phyloP scores from a whole-genome alignment of 2,113 vertebrate species.

The Callithrix jacchus region DNA sequence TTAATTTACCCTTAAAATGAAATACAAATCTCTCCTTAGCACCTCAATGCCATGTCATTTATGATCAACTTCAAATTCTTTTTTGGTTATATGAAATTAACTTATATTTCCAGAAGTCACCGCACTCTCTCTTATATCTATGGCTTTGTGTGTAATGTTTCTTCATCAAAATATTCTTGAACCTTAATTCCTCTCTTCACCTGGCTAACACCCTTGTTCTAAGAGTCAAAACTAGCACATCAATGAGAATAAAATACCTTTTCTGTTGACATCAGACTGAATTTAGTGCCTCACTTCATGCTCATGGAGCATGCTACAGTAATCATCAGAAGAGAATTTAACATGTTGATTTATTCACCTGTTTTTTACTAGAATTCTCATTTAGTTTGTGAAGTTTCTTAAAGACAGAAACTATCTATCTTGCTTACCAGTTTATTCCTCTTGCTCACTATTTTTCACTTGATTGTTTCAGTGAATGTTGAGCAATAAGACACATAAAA shows the following conservation, averaged over 20 bases:
- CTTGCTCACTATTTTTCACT: not conserved
- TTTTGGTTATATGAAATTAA: not conserved
- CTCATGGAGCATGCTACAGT: not conserved
- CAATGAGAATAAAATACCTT: not conserved
- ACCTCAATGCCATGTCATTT: not conserved
- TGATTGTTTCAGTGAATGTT: not conserved
- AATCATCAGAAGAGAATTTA: not conserved
- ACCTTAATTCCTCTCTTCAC: not conserved
- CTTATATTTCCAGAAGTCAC: conserved; percentile 11
- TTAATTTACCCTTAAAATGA: not conserved
- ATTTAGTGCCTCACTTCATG: not conserved
- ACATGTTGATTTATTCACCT: not conserved
- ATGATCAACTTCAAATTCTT: not conserved
- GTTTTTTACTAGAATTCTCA: not conserved
- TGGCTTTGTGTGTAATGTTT: not conserved
- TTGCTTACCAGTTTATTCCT: not conserved
- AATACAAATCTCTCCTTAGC: not conserved
- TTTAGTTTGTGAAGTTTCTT: not conserved
- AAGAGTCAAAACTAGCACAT: not conserved
- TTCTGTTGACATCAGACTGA: not conserved
- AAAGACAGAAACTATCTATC: not conserved
- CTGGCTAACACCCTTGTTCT: not conserved
- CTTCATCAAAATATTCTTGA: conserved; percentile 2
- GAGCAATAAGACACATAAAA: not conserved
- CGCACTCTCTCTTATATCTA: not conserved